These are phyloP conservation scores for Phalacrocorax brasilianus DNA, from an alignment of 2,113 vertebrate species.

Conservation along the genomic window DNA sequence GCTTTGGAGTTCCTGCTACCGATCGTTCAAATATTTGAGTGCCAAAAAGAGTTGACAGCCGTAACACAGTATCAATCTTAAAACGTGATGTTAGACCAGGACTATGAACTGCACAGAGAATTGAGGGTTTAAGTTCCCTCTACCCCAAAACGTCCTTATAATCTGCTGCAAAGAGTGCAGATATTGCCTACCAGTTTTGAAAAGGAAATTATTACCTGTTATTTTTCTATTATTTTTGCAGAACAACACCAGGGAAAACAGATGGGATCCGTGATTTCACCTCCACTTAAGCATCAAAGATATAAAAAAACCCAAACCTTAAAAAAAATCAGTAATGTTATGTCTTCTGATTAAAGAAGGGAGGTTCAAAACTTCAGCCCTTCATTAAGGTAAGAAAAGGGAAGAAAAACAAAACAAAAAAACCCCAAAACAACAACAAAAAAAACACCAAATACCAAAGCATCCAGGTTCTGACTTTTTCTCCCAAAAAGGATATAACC, in stretches of 20 bases:
- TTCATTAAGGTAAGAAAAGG: neutral
- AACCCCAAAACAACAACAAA: rapidly evolving
- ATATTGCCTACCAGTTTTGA: neutral
- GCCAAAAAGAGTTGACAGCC: neutral
- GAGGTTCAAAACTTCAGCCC: neutral
- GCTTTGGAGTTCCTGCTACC: neutral
- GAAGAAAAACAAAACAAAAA: neutral
- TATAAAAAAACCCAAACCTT: too few relatives aligned
- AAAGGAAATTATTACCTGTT: neutral
- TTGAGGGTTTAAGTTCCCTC: neutral
- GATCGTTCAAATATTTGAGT: neutral
- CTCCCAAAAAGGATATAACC: neutral
- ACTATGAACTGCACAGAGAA: neutral
- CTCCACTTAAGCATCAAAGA: neutral
- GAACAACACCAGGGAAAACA: neutral
- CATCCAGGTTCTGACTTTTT: neutral
- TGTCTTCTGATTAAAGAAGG: neutral
- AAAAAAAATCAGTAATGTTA: neutral
- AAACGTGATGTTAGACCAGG: rapidly evolving
- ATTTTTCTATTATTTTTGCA: neutral
- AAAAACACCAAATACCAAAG: neutral
- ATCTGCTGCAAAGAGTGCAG: neutral
- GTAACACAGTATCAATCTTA: neutral
- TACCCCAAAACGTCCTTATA: neutral
- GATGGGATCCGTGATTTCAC: neutral